Conservation (phyloP, 2,113 vertebrate genomes). For the Bos taurus region ARS-UCD2.0 NC_037336.1:59518001-59518500, state of each 20-base stretch:
- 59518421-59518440: fast-evolving
- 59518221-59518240: slow-evolving; percentile 4
- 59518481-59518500: neutral
- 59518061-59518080: neutral
- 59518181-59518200: neutral
- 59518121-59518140: neutral
- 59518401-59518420: neutral
- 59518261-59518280: neutral
- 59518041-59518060: slow-evolving; percentile 16
- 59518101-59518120: neutral
- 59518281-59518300: slow-evolving; percentile 8
- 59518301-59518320: neutral
- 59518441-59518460: neutral
- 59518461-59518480: neutral
- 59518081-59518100: neutral
- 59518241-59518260: neutral
- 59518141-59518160: neutral
- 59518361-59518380: neutral
- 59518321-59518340: neutral
- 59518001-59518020: neutral
- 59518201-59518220: neutral
- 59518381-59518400: neutral
- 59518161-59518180: neutral
- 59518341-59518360: neutral
- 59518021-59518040: neutral